A percentile compares a stretch with the other conserved stretches of the same genome.
phyloP scores from a whole-genome alignment of 2,113 vertebrate genomes.

The Butorides virescens region DNA sequence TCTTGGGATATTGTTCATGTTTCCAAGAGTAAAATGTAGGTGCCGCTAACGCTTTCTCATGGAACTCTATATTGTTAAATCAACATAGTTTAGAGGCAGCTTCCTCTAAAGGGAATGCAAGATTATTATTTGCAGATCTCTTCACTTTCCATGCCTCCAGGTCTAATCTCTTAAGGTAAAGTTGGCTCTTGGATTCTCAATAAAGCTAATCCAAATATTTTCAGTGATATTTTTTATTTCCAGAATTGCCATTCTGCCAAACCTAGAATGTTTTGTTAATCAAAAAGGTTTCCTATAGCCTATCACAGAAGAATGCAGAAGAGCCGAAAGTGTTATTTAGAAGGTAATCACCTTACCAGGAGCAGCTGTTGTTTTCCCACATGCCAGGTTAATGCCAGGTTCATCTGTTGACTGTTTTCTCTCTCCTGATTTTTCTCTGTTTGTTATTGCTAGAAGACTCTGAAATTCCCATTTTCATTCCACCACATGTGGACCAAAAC shows the following conservation, averaged over 20 bases:
- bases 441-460: neutral
- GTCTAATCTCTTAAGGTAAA: neutral
- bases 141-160: neutral
- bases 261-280: neutral
- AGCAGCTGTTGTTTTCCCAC: neutral
- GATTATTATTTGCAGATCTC: neutral
- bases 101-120: neutral
- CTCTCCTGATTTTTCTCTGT: neutral
- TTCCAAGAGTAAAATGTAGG: neutral
- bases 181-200: neutral
- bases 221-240: neutral
- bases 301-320: neutral
- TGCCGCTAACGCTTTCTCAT: neutral
- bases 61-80: neutral
- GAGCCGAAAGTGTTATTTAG: neutral
- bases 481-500: neutral
- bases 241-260: neutral
- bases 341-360: neutral
- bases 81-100: neutral
- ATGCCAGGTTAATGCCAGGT: neutral
- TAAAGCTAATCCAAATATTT: neutral
- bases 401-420: neutral
- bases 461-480: neutral
- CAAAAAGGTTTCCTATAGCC: neutral
- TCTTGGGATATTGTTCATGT: neutral